A percentile compares a stretch with the other conserved stretches of the same genome.
These are phyloP conservation scores for Dexiosoma caninum DNA, from an alignment of 2,888 invertebrate species.

Conservation along the genomic window DNA sequence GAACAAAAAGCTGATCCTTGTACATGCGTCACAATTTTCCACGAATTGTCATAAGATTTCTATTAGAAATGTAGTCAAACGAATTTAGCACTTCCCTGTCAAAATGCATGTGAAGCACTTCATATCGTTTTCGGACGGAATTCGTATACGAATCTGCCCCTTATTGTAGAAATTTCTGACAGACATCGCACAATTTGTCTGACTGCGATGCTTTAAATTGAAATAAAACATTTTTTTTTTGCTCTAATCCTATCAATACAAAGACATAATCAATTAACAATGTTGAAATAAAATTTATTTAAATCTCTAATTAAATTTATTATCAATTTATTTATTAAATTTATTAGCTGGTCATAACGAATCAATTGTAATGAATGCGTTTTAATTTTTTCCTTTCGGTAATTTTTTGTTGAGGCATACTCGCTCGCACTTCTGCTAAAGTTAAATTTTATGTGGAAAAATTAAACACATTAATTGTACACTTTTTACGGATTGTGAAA, in stretches of 20 bases:
- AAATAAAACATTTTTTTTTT: not conserved
- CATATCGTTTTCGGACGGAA: too few species aligned
- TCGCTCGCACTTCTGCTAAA: not conserved
- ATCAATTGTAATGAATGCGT: not conserved
- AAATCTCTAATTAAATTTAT: constrained; percentile 19
- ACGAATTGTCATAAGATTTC: too few species aligned
- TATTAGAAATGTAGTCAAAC: too few species aligned
- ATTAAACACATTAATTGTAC: constrained; percentile 11
- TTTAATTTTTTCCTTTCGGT: constrained; percentile 22
- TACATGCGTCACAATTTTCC: too few species aligned
- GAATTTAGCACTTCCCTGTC: too few species aligned
- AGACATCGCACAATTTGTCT: too few species aligned
- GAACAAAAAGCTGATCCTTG: too few species aligned
- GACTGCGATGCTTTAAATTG: too few species aligned
- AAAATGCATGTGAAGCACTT: too few species aligned
- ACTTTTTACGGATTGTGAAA: not conserved
- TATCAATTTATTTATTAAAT: not conserved
- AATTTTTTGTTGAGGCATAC: not conserved
- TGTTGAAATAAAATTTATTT: not conserved
- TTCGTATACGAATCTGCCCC: too few species aligned
- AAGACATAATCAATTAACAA: not conserved
- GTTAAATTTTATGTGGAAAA: not conserved
- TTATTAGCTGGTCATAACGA: not conserved
- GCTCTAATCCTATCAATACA: not conserved
- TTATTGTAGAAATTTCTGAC: too few species aligned